A percentile compares a stretch with the other conserved stretches of the same genome.
Evolutionary conservation across 1,140 invertebrate species (phyloP).

Genomic region (Bombyx mandarina): DNA sequence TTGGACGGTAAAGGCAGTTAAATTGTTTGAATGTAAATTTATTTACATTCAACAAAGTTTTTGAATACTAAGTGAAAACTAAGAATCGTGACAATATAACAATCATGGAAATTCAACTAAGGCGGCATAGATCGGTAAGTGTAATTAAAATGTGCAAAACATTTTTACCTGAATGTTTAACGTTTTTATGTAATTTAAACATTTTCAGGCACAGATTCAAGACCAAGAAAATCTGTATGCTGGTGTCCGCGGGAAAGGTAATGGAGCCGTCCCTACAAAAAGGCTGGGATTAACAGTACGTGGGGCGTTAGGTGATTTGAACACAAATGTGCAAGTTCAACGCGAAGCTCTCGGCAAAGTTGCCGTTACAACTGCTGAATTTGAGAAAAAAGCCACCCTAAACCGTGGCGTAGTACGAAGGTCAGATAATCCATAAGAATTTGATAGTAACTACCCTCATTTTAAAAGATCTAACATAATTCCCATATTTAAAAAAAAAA

Average conservation of each 20-base stretch:
- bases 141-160: not conserved
- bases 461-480: too few relatives aligned
- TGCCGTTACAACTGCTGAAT: slow-evolving; percentile 32
- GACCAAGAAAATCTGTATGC: slow-evolving; percentile 51
- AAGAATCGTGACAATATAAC: too few relatives aligned
- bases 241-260: slow-evolving; percentile 32
- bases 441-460: too few relatives aligned
- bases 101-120: slow-evolving; percentile 41
- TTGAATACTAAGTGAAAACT: too few relatives aligned
- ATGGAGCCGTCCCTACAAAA: slow-evolving; percentile 33
- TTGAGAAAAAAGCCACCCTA: slow-evolving; percentile 42
- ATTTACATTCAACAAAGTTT: slow-evolving; percentile 7
- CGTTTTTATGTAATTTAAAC: not conserved
- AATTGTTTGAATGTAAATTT: slow-evolving; percentile 4
- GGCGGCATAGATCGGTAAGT: slow-evolving; percentile 42
- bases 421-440: slow-evolving; percentile 13
- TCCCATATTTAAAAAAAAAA: too few relatives aligned
- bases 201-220: slow-evolving; percentile 23
- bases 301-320: slow-evolving; percentile 52
- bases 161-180: not conserved
- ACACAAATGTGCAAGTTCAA: slow-evolving; percentile 40
- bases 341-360: slow-evolving; percentile 42
- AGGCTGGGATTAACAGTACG: slow-evolving; percentile 34
- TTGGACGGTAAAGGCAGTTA: not conserved
- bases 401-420: slow-evolving; percentile 18